A percentile compares a stretch with the other conserved stretches of the same genome.
These are phyloP conservation scores for Silurus asotus DNA, from an alignment of 2,113 vertebrate species.

Conservation along the genomic window DNA sequence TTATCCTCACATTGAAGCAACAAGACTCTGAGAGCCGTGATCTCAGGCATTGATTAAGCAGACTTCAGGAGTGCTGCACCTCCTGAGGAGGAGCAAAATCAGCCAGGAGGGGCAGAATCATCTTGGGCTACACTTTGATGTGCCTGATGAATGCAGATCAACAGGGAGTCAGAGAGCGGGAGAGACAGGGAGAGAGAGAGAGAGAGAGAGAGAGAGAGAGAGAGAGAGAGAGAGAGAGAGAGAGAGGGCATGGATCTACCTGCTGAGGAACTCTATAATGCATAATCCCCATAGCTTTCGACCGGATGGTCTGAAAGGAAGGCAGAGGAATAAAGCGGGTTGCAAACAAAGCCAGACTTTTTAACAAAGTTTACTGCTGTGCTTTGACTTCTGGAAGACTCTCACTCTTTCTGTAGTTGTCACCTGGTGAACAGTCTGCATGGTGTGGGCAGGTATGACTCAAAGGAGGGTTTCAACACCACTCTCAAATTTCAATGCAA, in stretches of 20 bases:
- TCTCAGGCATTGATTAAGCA: slow-evolving; percentile 68
- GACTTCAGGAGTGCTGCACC: slow-evolving; percentile 54
- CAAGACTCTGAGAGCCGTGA: slow-evolving; percentile 64
- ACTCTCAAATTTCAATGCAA: slow-evolving; percentile 12
- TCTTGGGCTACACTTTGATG: slow-evolving; percentile 57
- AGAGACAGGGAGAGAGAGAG: slow-evolving; percentile 26
- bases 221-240: slow-evolving; percentile 14
- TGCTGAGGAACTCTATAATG: slow-evolving; percentile 50
- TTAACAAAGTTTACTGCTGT: slow-evolving; percentile 56
- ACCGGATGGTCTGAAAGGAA: slow-evolving; percentile 45
- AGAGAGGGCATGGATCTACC: slow-evolving; percentile 31
- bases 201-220: slow-evolving; percentile 22
- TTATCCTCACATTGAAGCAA: slow-evolving; percentile 61
- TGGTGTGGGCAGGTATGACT: slow-evolving; percentile 30
- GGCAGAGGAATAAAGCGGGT: slow-evolving; percentile 21
- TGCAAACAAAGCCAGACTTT: slow-evolving; percentile 45
- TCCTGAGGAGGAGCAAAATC: slow-evolving; percentile 58
- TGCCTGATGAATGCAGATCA: slow-evolving; percentile 52
- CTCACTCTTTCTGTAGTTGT: slow-evolving; percentile 43
- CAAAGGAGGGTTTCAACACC: slow-evolving; percentile 31
- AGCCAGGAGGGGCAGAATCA: slow-evolving; percentile 52
- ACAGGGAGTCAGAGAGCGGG: slow-evolving; percentile 38
- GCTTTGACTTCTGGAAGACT: slow-evolving; percentile 49
- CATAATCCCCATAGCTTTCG: slow-evolving; percentile 51
- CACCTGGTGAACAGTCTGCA: slow-evolving; percentile 45